Conservation (phyloP, 2,113 vertebrate genomes). For the Panurus biarmicus region DNA sequence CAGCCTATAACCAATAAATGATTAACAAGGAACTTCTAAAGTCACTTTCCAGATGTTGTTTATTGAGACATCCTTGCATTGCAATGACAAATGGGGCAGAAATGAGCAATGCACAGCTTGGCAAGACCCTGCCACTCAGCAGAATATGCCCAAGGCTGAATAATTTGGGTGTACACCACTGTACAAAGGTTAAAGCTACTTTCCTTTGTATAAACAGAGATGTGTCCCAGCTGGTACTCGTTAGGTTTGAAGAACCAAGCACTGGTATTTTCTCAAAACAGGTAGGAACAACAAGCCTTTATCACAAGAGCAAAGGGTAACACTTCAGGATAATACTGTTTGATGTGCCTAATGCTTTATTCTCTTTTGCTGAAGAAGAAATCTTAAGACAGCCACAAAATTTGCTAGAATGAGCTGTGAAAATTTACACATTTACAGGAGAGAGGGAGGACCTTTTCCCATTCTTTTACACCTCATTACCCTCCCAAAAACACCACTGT, state of each 20-base stretch:
- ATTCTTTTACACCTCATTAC: not conserved
- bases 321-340: constrained; percentile 43
- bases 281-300: constrained; percentile 65
- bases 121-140: constrained; percentile 30
- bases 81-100: constrained; percentile 72
- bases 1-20: constrained; percentile 38
- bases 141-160: constrained; percentile 48
- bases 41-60: constrained; percentile 63
- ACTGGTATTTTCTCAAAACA: constrained; percentile 62
- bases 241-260: constrained; percentile 50
- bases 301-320: constrained; percentile 66
- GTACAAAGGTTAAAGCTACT: constrained; percentile 49
- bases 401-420: constrained; percentile 55
- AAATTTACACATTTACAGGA: not conserved
- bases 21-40: constrained; percentile 59
- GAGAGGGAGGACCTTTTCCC: not conserved
- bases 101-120: constrained; percentile 43
- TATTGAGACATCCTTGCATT: constrained; percentile 65
- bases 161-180: constrained; percentile 38
- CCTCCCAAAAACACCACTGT: not conserved
- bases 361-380: constrained; percentile 56
- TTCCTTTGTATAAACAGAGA: constrained; percentile 8
- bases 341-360: constrained; percentile 56
- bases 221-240: constrained; percentile 55
- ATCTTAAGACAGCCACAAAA: constrained; percentile 44